Percentiles rank a stretch among this genome's conserved stretches.
Conservation (phyloP, 2,888 invertebrate genomes). For the Cistogaster globosa region DNA sequence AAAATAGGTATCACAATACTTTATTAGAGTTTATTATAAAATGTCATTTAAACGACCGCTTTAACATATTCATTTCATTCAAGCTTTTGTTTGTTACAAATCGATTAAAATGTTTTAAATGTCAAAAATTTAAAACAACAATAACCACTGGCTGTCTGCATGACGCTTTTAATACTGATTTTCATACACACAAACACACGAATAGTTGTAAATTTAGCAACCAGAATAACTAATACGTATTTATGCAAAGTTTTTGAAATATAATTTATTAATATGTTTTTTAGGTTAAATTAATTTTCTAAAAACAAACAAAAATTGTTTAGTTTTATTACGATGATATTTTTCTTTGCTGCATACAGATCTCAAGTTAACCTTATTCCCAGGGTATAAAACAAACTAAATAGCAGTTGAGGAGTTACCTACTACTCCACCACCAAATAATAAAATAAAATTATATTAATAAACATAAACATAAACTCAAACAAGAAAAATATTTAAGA, state of each 20-base stretch:
- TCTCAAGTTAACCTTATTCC: conserved; percentile 68
- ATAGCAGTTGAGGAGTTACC: conserved; percentile 9
- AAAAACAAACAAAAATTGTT: conserved; percentile 48
- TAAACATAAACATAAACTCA: conserved; percentile 64
- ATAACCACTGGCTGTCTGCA: neutral
- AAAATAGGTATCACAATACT: too few species aligned
- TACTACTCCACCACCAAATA: conserved; percentile 33
- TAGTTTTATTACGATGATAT: conserved; percentile 30
- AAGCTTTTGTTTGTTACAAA: neutral
- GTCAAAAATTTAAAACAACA: conserved; percentile 27
- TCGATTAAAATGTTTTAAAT: conserved; percentile 34
- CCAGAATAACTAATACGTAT: neutral
- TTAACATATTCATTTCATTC: neutral
- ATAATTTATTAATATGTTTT: conserved; percentile 18
- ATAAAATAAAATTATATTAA: conserved; percentile 56
- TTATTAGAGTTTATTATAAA: too few species aligned
- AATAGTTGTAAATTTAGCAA: neutral
- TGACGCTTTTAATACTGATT: conserved; percentile 16
- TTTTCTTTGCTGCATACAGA: conserved; percentile 39
- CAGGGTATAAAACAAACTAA: conserved; percentile 55
- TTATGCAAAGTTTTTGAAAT: conserved; percentile 17
- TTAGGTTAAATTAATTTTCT: conserved; percentile 28
- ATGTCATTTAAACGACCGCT: too few species aligned
- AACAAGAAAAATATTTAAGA: conserved; percentile 18
- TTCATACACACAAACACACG: neutral